phyloP scores from a whole-genome alignment of 2,888 invertebrate genomes.

The Lacanobia wlatinum region DNA sequence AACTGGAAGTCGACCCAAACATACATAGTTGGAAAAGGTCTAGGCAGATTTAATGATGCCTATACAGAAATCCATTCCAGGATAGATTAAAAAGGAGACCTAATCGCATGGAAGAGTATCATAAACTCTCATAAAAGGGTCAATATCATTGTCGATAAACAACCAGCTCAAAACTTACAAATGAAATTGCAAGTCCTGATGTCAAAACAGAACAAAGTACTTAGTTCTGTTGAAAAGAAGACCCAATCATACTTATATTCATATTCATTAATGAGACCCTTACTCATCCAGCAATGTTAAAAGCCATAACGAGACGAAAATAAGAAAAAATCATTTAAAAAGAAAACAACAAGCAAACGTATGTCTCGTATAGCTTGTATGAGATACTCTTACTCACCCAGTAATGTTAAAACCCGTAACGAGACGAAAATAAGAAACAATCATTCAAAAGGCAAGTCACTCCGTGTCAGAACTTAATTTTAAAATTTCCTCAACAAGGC shows the following conservation, averaged over 20 bases:
- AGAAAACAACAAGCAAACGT: too few relatives aligned
- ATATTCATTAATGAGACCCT: neutral
- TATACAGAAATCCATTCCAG: neutral
- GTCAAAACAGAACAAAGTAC: neutral
- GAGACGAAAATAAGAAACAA: slow-evolving; percentile 34
- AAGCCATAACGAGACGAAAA: slow-evolving; percentile 32
- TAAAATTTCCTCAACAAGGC: slow-evolving; percentile 54
- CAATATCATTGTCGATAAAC: neutral
- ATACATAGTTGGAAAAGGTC: too few relatives aligned
- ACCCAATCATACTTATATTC: neutral
- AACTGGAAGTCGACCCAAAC: too few relatives aligned
- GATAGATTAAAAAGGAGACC: neutral
- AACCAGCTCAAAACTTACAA: neutral
- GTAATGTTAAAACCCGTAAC: slow-evolving; percentile 41
- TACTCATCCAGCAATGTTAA: slow-evolving; percentile 44
- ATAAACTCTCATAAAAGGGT: neutral
- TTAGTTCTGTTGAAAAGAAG: neutral
- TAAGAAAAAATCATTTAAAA: slow-evolving; percentile 16
- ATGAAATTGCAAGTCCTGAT: neutral
- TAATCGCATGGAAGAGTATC: neutral
- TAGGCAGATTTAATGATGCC: too few relatives aligned
- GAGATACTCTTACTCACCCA: slow-evolving; percentile 21
- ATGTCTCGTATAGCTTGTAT: neutral
- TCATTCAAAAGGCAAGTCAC: slow-evolving; percentile 52
- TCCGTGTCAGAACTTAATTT: slow-evolving; percentile 47